A percentile compares a stretch with the other conserved stretches of the same genome.
Conservation (phyloP, 2,113 vertebrate species). For the Anguilla japonica region DNA sequence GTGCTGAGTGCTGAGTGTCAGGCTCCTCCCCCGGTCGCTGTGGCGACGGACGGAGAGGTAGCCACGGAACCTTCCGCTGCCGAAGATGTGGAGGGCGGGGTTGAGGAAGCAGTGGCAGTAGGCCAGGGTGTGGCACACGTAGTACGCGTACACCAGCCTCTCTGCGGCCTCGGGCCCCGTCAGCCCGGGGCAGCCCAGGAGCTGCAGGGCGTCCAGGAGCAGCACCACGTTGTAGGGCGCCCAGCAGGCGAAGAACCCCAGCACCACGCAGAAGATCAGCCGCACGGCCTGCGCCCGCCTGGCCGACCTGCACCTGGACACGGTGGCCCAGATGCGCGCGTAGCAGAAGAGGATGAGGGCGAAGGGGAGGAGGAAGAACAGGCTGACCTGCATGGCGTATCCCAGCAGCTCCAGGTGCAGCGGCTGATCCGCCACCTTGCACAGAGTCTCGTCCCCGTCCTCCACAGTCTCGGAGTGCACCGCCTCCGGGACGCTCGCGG, state of each 20-base stretch:
- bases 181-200: not conserved
- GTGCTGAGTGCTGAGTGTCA: slow-evolving; percentile 23
- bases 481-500: slow-evolving; percentile 51
- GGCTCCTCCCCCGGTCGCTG: not conserved
- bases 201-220: slow-evolving; percentile 44
- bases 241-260: slow-evolving; percentile 69
- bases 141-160: slow-evolving; percentile 33
- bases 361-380: slow-evolving; percentile 62
- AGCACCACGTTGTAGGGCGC: slow-evolving; percentile 59
- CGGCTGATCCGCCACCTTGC: not conserved
- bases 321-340: slow-evolving; percentile 50
- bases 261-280: slow-evolving; percentile 57
- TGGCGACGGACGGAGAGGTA: slow-evolving; percentile 36
- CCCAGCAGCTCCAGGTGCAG: slow-evolving; percentile 29
- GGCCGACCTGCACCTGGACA: slow-evolving; percentile 48
- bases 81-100: slow-evolving; percentile 65
- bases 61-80: slow-evolving; percentile 59
- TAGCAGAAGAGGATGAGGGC: slow-evolving; percentile 61
- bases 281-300: slow-evolving; percentile 53
- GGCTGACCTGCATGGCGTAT: slow-evolving; percentile 50
- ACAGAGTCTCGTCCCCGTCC: not conserved
- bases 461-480: slow-evolving; percentile 35
- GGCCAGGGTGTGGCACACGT: slow-evolving; percentile 52
- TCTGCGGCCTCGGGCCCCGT: slow-evolving; percentile 26
- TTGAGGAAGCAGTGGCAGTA: slow-evolving; percentile 67